phyloP scores from a whole-genome alignment of 1,140 invertebrate species.

The Neuroterus valhalla region DNA sequence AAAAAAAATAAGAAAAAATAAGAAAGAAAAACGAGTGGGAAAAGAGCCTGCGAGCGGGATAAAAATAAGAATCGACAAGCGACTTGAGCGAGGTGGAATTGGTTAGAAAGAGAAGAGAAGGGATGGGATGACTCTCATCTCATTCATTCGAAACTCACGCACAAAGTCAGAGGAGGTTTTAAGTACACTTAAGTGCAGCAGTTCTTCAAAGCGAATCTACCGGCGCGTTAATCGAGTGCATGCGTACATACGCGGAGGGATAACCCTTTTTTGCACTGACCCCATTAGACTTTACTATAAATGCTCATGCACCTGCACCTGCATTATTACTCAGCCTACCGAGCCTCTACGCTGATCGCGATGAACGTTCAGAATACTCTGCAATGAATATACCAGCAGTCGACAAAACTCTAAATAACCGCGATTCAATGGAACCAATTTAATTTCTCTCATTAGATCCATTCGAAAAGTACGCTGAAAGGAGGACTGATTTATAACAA shows the following conservation, averaged over 20 bases:
- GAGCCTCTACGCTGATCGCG: not conserved
- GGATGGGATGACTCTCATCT: not conserved
- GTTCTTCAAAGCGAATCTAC: slow-evolving; percentile 6
- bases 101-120: not conserved
- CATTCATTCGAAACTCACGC: not conserved
- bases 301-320: not conserved
- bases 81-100: not conserved
- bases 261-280: slow-evolving; percentile 10
- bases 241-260: not conserved
- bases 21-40: no score
- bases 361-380: not conserved
- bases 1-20: no score
- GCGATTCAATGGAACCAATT: no score
- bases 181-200: not conserved
- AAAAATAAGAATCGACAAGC: not conserved
- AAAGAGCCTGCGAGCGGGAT: not conserved
- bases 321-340: slow-evolving; percentile 8
- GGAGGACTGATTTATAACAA: no score
- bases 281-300: not conserved
- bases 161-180: not conserved
- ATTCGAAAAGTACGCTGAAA: no score
- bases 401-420: no score
- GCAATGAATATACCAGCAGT: no score
- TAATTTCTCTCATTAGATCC: no score
- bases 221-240: slow-evolving; percentile 9